Evolutionary conservation across 2,888 invertebrate genomes (phyloP).

Genomic region (Latrodectus elegans): DNA sequence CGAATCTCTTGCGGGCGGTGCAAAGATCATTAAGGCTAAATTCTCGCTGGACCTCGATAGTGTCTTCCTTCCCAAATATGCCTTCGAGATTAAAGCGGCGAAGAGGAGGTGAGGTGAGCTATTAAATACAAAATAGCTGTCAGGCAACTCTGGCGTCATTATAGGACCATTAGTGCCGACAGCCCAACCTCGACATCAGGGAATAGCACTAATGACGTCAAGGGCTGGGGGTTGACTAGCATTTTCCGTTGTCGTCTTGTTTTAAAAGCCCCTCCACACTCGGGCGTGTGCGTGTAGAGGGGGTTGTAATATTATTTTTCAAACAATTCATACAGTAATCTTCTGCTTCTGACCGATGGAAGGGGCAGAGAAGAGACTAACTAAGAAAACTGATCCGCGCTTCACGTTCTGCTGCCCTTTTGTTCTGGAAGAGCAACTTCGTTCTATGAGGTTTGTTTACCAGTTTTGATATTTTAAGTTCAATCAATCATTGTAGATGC

Average conservation of each 20-base stretch:
- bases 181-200: background rate
- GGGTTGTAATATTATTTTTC: too few species aligned
- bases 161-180: conserved; percentile 25
- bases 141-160: conserved; percentile 9
- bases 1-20: background rate
- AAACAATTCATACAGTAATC: too few species aligned
- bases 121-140: conserved; percentile 19
- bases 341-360: too few species aligned
- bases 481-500: too few species aligned
- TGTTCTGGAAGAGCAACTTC: too few species aligned
- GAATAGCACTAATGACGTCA: conserved; percentile 20
- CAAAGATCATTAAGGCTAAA: conserved; percentile 22
- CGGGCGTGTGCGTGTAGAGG: too few species aligned
- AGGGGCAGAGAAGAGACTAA: too few species aligned
- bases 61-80: background rate
- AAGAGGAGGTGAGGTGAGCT: background rate
- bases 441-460: too few species aligned
- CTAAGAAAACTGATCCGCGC: too few species aligned
- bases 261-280: background rate
- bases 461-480: too few species aligned
- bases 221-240: background rate
- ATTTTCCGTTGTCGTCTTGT: background rate
- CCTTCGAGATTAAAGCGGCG: background rate
- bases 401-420: too few species aligned
- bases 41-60: background rate